Percentiles rank a stretch among this genome's conserved stretches.
Evolutionary conservation across 1,140 invertebrate species (phyloP).

Genomic region (Hestina assimilis): DNA sequence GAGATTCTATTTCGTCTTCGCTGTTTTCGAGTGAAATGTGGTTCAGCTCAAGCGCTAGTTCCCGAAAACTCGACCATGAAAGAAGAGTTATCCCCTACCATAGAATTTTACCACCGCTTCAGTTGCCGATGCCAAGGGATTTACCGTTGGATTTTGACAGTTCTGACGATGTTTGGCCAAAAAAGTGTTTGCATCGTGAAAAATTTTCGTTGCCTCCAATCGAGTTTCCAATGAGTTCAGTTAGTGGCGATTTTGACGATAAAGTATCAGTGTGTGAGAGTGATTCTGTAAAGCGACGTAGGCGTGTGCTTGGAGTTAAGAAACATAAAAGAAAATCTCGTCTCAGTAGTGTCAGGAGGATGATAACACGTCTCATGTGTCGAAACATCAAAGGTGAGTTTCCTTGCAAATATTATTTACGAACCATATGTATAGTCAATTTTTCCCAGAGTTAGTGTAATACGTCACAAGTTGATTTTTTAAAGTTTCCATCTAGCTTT

Average conservation of each 20-base stretch:
- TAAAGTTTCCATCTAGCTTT: too few relatives aligned
- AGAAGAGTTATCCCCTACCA: conserved; percentile 47
- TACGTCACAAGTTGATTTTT: too few relatives aligned
- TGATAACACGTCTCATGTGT: conserved; percentile 45
- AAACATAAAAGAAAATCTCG: conserved; percentile 25
- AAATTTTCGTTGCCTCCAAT: conserved; percentile 60
- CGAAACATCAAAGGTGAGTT: conserved; percentile 46
- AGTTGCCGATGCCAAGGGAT: conserved; percentile 40
- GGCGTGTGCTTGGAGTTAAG: conserved; percentile 27
- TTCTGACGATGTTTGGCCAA: conserved; percentile 49
- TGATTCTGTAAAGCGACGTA: conserved; percentile 20
- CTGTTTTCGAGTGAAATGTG: conserved; percentile 53
- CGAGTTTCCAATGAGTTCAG: conserved; percentile 33
- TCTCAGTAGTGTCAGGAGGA: conserved; percentile 37
- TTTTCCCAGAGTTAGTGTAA: too few relatives aligned
- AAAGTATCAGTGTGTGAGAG: conserved; percentile 29
- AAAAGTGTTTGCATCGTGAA: conserved; percentile 35
- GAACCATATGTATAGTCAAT: too few relatives aligned
- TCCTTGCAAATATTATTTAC: too few relatives aligned
- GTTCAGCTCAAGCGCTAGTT: conserved; percentile 46
- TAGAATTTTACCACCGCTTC: conserved; percentile 51
- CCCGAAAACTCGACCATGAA: conserved; percentile 25
- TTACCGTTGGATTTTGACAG: conserved; percentile 25
- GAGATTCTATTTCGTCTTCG: conserved; percentile 46
- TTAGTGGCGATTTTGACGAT: conserved; percentile 19